Evolutionary conservation across 2,113 vertebrate genomes (phyloP).

Genomic region (Canis aureus): DNA sequence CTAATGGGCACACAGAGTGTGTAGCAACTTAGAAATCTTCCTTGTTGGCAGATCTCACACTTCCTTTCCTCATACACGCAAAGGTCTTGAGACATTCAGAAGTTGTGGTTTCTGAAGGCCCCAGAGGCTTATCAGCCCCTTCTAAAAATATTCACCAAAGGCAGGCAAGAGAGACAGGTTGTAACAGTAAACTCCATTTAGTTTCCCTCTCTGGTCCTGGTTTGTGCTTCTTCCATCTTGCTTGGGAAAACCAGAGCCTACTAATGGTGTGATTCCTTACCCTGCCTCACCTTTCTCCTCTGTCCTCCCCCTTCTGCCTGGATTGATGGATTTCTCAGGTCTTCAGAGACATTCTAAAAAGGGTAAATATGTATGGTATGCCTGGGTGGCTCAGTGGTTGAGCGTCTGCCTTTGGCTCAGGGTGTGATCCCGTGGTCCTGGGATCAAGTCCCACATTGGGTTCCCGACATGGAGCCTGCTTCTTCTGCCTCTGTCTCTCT

Average conservation of each 20-base stretch:
- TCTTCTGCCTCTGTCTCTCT: too few species aligned
- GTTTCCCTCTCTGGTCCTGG: constrained; percentile 20
- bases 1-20: constrained; percentile 60
- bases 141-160: constrained; percentile 15
- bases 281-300: constrained; percentile 17
- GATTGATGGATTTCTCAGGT: constrained; percentile 31
- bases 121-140: not conserved
- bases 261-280: constrained; percentile 14
- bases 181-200: constrained; percentile 43
- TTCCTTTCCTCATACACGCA: constrained; percentile 62
- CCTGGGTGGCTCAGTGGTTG: too few species aligned
- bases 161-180: constrained; percentile 34
- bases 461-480: too few species aligned
- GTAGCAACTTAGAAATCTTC: constrained; percentile 72
- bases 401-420: too few species aligned
- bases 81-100: constrained; percentile 56
- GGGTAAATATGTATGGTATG: not conserved
- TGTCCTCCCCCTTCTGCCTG: not conserved
- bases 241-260: constrained; percentile 27
- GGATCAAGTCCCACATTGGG: too few species aligned
- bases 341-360: constrained; percentile 1
- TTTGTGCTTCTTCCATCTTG: constrained; percentile 52
- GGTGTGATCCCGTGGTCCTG: too few species aligned
- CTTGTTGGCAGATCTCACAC: constrained; percentile 69
- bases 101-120: constrained; percentile 69